Evolutionary conservation across 2,888 invertebrate genomes (phyloP).

Genomic region (Bellardia pandia): DNA sequence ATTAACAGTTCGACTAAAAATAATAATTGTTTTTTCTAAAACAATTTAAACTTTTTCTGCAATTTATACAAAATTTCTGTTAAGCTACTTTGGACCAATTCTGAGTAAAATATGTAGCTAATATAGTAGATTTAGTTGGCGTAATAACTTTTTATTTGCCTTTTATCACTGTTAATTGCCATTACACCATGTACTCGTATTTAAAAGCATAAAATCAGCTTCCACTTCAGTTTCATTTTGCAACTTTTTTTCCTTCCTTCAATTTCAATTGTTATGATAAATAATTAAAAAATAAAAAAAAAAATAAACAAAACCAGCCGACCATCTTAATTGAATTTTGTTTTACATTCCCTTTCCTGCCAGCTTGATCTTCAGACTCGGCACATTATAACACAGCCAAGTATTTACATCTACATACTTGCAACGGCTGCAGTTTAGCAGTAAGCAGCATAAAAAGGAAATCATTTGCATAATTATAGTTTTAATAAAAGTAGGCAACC

Average conservation of each 20-base stretch:
- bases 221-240: background rate
- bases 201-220: background rate
- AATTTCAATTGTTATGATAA: background rate
- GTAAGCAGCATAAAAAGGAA: constrained; percentile 60
- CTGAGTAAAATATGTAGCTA: too few relatives aligned
- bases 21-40: too few relatives aligned
- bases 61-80: too few relatives aligned
- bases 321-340: constrained; percentile 61
- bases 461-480: constrained; percentile 73
- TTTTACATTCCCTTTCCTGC: constrained; percentile 16
- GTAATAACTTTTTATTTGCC: too few relatives aligned
- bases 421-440: background rate
- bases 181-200: too few relatives aligned
- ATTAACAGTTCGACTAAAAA: too few relatives aligned
- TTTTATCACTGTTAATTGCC: too few relatives aligned
- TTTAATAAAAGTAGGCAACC: constrained; percentile 53
- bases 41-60: too few relatives aligned
- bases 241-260: background rate
- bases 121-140: too few relatives aligned
- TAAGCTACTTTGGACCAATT: too few relatives aligned
- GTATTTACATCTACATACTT: background rate
- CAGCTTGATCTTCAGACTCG: background rate
- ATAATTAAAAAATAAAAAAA: too few relatives aligned
- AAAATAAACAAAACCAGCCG: background rate
- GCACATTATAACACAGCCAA: background rate